Evolutionary conservation across 2,797 vertebrate species (phyloP).

Genomic region (Channallabes apus): DNA sequence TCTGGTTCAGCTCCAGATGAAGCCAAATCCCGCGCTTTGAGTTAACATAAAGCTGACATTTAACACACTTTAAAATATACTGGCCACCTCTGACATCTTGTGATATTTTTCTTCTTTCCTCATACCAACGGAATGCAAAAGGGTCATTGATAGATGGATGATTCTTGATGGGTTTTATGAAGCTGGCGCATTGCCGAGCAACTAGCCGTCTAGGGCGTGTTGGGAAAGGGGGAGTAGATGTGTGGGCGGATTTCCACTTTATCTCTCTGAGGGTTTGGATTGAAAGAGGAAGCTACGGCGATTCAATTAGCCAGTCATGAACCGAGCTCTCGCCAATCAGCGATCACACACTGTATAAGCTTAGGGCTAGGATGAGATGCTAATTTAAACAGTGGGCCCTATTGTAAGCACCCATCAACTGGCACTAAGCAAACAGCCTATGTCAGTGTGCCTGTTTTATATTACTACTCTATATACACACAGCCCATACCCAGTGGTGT

Average conservation of each 20-base stretch:
- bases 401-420: constrained; percentile 62
- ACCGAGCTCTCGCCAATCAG: constrained; percentile 47
- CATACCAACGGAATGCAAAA: background rate
- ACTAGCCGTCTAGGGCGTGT: constrained; percentile 13
- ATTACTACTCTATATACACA: constrained; percentile 26
- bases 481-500: background rate
- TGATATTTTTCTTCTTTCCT: background rate
- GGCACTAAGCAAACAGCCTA: constrained; percentile 58
- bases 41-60: constrained; percentile 10
- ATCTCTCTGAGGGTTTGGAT: constrained; percentile 44
- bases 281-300: constrained; percentile 33
- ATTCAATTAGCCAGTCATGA: constrained; percentile 55
- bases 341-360: constrained; percentile 36
- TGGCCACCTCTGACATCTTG: background rate
- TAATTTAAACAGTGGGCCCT: constrained; percentile 71
- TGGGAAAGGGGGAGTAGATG: background rate
- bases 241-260: constrained; percentile 21
- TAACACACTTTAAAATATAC: constrained; percentile 14
- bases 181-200: constrained; percentile 43
- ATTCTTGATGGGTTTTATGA: constrained; percentile 55
- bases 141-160: constrained; percentile 46
- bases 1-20: constrained; percentile 44
- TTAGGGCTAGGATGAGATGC: constrained; percentile 45
- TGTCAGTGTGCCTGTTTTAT: constrained; percentile 13
- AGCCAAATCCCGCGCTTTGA: constrained; percentile 34